Evolutionary conservation across 2,888 invertebrate species (phyloP).

Genomic region (Onthophagus sagittarius): DNA sequence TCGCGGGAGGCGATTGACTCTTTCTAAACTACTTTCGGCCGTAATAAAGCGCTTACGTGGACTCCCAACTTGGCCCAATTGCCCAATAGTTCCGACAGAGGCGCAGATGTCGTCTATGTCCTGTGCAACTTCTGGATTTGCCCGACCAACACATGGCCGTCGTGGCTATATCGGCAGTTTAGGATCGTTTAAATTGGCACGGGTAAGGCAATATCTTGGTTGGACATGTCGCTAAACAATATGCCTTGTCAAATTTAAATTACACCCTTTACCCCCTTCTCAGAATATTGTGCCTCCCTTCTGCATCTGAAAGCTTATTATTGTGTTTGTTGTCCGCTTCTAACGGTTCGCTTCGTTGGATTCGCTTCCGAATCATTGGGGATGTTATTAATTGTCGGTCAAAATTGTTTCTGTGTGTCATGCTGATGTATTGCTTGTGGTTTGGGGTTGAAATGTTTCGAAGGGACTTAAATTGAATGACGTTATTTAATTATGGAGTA

Average conservation of each 20-base stretch:
- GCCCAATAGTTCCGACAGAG: background rate
- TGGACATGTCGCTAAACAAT: constrained; percentile 37
- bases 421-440: background rate
- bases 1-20: background rate
- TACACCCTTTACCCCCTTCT: constrained; percentile 7
- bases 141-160: constrained; percentile 39
- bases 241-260: constrained; percentile 35
- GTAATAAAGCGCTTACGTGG: background rate
- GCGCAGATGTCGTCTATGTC: constrained; percentile 38
- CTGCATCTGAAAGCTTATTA: constrained; percentile 18
- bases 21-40: background rate
- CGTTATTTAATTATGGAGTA: background rate
- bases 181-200: constrained; percentile 34
- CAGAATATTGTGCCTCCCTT: constrained; percentile 5
- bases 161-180: constrained; percentile 34
- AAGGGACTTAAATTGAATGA: background rate
- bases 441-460: background rate
- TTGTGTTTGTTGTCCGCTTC: background rate
- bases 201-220: constrained; percentile 36
- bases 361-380: constrained; percentile 8
- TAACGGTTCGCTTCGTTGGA: background rate
- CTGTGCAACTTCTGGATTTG: constrained; percentile 37
- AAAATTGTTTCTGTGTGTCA: constrained; percentile 4
- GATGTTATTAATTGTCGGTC: constrained; percentile 8
- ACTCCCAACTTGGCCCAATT: background rate